Evolutionary conservation across 2,888 invertebrate genomes (phyloP), one percentile per base, ranked within the genome.

Genomic region (Sicus ferrugineus): DNA sequence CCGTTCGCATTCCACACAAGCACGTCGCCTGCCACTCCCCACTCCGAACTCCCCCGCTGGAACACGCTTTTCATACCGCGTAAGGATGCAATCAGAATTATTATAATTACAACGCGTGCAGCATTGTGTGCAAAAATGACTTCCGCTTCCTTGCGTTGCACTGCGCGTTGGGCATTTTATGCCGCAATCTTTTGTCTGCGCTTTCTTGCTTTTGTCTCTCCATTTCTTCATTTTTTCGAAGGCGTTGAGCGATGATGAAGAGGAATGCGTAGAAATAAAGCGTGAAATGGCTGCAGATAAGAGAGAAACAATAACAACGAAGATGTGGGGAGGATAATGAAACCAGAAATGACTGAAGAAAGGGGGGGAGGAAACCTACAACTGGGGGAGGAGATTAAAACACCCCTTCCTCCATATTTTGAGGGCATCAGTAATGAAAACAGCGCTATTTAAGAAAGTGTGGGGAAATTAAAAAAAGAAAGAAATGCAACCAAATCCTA

Each of bases 71-170:
- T 38, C 38, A 16, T 67, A 48, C 16, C 16, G 52, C n/a, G n/a
- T 48, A 9, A 62, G 76, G 70, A 74, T 77, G 80, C 75, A 80
- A 80, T 80, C 80, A 79, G 79, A 80, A 80, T 80, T 80, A 80
- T 80, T 78, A 80, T 80, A 80, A 80, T 80, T 80, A 78, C 80
- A 78, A 63, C 68, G 79, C 80, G 77, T 79, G 79, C 78, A 74
- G 77, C 80, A 79, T 80, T 80, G 80, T 80, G 76, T 75, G 77
- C 59, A 78, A 80, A 78, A 80, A 80, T 80, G 80, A 80, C 80
- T 80, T 80, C 80, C 80, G 80, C 80, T 79, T 80, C 80, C 80
- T 78, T 59, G 67, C 58, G 23, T n/a, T n/a, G n/a, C 48, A 46
- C 31, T 56, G 59, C 26, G 50, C 19, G 61, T 42, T 67, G 67